Percentiles rank a stretch among this genome's conserved stretches.
Conservation (phyloP, 2,113 vertebrate species). For the Heterochromis multidens region DNA sequence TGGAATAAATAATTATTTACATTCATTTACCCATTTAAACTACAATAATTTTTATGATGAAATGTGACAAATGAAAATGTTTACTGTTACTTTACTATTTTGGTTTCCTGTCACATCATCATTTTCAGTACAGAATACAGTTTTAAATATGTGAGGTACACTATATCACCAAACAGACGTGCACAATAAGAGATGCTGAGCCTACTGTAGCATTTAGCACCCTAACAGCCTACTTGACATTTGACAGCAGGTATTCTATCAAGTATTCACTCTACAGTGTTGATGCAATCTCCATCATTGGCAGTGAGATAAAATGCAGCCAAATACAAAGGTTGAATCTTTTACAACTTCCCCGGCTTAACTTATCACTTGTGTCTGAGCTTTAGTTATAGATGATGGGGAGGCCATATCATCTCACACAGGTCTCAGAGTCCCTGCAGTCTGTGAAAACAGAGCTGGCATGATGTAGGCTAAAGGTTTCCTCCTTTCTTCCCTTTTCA, state of each 20-base stretch:
- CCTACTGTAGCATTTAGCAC: background rate
- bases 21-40: background rate
- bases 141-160: background rate
- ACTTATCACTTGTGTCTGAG: background rate
- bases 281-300: background rate
- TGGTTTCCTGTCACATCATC: background rate
- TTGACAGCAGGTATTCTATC: background rate
- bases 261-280: background rate
- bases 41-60: background rate
- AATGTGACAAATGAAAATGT: background rate
- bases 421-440: slow-evolving; percentile 5
- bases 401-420: background rate
- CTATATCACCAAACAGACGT: background rate
- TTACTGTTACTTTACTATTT: background rate
- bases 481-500: slow-evolving; percentile 7
- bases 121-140: background rate
- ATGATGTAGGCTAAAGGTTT: slow-evolving; percentile 28
- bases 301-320: background rate
- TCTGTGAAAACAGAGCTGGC: slow-evolving; percentile 25
- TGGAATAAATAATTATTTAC: background rate
- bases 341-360: background rate
- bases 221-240: background rate
- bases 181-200: background rate
- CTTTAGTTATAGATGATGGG: slow-evolving; percentile 21
- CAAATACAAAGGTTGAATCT: background rate